Evolutionary conservation across 1,140 invertebrate genomes (phyloP), one percentile per base, ranked within the genome.

Genomic region (Conus ventricosus): DNA sequence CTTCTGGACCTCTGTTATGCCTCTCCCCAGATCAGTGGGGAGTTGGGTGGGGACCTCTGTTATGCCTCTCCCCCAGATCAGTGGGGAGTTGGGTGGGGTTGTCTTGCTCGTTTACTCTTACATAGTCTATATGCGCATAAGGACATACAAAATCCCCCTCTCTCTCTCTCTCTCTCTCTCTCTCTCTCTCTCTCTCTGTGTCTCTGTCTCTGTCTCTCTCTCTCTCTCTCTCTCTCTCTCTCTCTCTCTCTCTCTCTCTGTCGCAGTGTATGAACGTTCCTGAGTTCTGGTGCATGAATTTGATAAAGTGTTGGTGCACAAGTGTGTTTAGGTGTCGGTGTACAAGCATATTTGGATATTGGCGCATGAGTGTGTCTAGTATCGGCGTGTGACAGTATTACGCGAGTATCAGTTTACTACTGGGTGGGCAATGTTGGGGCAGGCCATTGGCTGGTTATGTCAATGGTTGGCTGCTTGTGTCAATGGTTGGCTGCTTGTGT

Each of bases 241-340:
- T 27, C 75, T 78, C 60, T 63, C 60, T 63, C 60, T 63, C 60
- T 78, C 75, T 78, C 23, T 27, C 27, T 53, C 25, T 2, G 11
- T 54, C 8, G 15, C 39, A n/a, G 55, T 88, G 57, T 5, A 4
- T 17, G 85, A 85, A 85, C 88, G 84, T 76, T 85, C 76, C 57
- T 88, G 63, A 84, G 86, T 85, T 76, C 84, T 67, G 78, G 84
- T 76, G 17, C 23, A 81, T 90, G 78, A 87, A 82, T 86, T 67
- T 87, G 60, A 67, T 85, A 87, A 90, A 84, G 88, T 76, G 85
- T 88, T 90, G 83, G 82, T 86, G 87, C 85, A 86, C 87, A 83
- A 88, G 88, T 89, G 84, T 55, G 86, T 81, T 27, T 67, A 55
- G 88, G 88, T 84, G 87, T 87, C 87, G 86, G 81, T 75, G 87